Evolutionary conservation across 2,113 vertebrate species (phyloP).

Genomic region (Sterna hirundo): DNA sequence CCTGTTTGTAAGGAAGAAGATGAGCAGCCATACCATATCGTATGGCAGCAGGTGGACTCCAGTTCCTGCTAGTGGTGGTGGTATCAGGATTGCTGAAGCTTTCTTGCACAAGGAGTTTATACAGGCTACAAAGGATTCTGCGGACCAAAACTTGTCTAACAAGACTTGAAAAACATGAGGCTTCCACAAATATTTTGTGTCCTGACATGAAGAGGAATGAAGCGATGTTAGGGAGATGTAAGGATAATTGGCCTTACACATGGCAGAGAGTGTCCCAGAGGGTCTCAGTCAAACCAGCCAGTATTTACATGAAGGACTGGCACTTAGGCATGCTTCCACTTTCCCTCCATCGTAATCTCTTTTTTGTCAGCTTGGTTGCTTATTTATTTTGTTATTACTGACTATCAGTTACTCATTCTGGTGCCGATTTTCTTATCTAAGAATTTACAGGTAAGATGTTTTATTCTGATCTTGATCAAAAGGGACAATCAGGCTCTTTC

Average conservation of each 20-base stretch:
- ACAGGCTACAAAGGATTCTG: background rate
- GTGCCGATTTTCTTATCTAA: background rate
- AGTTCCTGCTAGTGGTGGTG: background rate
- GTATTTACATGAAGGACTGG: background rate
- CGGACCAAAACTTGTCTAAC: background rate
- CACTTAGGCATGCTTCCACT: background rate
- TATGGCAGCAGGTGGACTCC: background rate
- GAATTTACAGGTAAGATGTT: background rate
- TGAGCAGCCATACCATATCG: background rate
- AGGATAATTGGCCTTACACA: background rate
- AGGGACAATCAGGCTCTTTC: background rate
- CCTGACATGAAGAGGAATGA: background rate
- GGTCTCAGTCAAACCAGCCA: background rate
- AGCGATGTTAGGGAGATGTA: background rate
- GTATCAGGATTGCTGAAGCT: background rate
- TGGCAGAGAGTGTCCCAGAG: background rate
- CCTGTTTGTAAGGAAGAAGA: background rate
- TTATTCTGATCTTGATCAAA: background rate
- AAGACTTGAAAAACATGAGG: background rate
- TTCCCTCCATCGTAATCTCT: background rate
- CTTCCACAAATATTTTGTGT: background rate
- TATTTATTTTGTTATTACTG: background rate
- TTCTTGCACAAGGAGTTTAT: background rate
- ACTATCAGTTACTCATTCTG: background rate
- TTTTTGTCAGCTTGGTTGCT: background rate